Conservation (phyloP, 2,888 invertebrate genomes). For the Hemithea aestivaria region DNA sequence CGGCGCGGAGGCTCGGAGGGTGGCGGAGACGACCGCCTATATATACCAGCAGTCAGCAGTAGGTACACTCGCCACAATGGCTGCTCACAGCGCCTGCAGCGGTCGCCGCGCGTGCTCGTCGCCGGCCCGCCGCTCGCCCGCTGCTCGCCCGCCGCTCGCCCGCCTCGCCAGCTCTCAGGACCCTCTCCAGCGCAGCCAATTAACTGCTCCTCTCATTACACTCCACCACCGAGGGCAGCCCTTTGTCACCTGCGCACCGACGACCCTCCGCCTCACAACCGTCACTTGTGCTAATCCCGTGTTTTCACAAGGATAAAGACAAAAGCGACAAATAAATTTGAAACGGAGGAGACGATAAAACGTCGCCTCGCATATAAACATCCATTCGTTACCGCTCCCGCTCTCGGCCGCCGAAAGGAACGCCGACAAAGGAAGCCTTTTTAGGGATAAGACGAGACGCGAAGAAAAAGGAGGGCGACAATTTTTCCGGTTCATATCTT, state of each 20-base stretch:
- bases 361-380: constrained; percentile 43
- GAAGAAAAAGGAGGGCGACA: constrained; percentile 71
- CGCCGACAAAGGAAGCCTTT: constrained; percentile 59
- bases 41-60: too few species aligned
- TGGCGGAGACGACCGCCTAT: too few species aligned
- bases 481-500: constrained; percentile 78
- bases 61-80: too few species aligned
- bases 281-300: constrained; percentile 29
- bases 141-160: constrained; percentile 39
- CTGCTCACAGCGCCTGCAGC: constrained; percentile 63
- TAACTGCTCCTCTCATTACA: constrained; percentile 58
- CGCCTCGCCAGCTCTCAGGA: constrained; percentile 41
- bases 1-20: too few species aligned
- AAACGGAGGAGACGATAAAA: constrained; percentile 34
- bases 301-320: constrained; percentile 24
- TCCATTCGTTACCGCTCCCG: constrained; percentile 47
- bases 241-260: constrained; percentile 31
- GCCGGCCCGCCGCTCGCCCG: too few species aligned
- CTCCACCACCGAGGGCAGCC: constrained; percentile 47
- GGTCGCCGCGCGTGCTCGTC: constrained; percentile 51
- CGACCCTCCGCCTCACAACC: constrained; percentile 25
- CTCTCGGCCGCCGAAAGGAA: constrained; percentile 56
- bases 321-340: constrained; percentile 24
- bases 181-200: constrained; percentile 54
- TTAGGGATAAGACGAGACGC: constrained; percentile 61